A percentile compares a stretch with the other conserved stretches of the same genome.
Conservation (phyloP, 2,888 invertebrate genomes). For the Onchidella celtica region DNA sequence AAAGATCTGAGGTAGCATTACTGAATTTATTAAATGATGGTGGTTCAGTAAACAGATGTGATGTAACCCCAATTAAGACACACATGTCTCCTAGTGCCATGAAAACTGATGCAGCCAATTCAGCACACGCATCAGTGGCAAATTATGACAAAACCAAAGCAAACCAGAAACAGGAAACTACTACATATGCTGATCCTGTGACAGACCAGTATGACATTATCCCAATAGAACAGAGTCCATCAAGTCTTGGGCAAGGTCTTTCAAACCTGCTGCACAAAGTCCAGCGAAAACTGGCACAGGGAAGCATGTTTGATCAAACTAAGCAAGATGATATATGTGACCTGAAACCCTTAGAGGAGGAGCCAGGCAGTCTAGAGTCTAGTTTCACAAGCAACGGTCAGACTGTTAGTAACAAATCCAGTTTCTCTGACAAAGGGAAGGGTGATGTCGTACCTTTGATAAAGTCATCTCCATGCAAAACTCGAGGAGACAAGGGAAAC, state of each 20-base stretch:
- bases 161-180: not conserved
- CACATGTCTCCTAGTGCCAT: not conserved
- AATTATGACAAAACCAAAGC: not conserved
- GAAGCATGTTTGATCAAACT: not conserved
- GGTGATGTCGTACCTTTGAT: constrained; percentile 16
- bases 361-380: not conserved
- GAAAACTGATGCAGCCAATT: not conserved
- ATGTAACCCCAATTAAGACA: not conserved
- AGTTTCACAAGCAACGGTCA: not conserved
- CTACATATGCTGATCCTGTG: not conserved
- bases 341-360: not conserved
- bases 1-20: not conserved
- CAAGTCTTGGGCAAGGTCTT: not conserved
- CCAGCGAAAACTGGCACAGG: not conserved
- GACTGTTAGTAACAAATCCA: constrained; percentile 7
- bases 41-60: not conserved
- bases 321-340: not conserved
- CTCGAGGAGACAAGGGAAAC: not conserved
- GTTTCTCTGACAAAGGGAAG: constrained; percentile 5
- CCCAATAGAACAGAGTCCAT: not conserved
- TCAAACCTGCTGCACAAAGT: not conserved
- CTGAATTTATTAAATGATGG: not conserved
- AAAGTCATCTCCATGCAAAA: not conserved
- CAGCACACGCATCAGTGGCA: not conserved
- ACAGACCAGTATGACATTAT: not conserved